Evolutionary conservation across 1,140 invertebrate genomes (phyloP).

Genomic region (Lepidotrigona ventralis): DNA sequence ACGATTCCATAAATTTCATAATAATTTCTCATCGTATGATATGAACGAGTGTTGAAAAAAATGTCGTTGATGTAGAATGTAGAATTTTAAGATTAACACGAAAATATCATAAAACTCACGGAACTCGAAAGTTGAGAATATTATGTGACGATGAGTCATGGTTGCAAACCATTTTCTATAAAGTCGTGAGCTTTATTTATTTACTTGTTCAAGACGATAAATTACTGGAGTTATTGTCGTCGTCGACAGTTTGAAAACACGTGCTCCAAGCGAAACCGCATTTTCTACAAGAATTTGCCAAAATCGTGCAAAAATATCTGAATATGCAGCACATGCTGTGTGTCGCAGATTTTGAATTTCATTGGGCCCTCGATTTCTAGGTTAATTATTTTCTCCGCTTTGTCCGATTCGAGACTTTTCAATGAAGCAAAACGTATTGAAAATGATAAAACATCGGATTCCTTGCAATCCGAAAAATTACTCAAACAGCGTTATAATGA

Average conservation of each 20-base stretch:
- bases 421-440: neutral
- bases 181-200: neutral
- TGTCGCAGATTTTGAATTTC: neutral
- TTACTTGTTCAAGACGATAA: neutral
- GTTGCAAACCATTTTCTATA: neutral
- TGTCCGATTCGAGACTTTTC: neutral
- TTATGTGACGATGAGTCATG: neutral
- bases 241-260: neutral
- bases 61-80: neutral
- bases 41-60: neutral
- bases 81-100: neutral
- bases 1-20: neutral
- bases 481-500: neutral
- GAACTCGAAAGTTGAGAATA: neutral
- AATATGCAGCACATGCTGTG: conserved; percentile 10
- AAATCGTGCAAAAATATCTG: conserved; percentile 27
- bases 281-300: conserved; percentile 20
- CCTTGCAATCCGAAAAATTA: too few relatives aligned
- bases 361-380: neutral
- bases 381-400: neutral
- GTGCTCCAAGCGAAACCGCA: conserved; percentile 2
- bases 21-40: neutral
- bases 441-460: too few relatives aligned
- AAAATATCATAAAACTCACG: neutral
- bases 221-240: conserved; percentile 1